phyloP scores from a whole-genome alignment of 2,113 vertebrate species.

The Amazona vittata region DNA sequence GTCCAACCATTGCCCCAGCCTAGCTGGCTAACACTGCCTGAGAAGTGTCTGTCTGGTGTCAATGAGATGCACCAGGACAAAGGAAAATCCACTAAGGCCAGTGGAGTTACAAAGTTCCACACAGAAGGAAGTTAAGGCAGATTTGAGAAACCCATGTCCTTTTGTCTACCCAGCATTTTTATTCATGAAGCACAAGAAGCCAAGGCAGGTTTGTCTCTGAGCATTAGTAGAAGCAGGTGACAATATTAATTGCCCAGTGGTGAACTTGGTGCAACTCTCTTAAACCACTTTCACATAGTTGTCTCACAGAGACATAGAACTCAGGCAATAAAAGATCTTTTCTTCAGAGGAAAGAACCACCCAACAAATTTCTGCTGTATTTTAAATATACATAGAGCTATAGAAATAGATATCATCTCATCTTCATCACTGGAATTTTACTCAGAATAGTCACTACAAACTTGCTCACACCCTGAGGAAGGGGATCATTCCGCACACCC shows the following conservation, averaged over 20 bases:
- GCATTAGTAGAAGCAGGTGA: neutral
- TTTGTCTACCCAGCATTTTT: neutral
- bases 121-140: neutral
- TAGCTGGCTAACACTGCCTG: neutral
- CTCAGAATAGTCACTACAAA: neutral
- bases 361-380: neutral
- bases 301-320: neutral
- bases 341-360: neutral
- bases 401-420: neutral
- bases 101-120: neutral
- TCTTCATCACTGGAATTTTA: neutral
- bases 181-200: neutral
- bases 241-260: neutral
- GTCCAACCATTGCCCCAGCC: neutral
- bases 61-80: neutral
- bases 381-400: neutral
- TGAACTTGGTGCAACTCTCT: neutral
- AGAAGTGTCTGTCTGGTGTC: neutral
- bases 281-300: neutral
- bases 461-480: neutral
- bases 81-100: neutral
- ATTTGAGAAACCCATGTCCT: neutral
- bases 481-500: fast-evolving
- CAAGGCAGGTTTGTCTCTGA: neutral
- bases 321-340: neutral